Conservation (phyloP, 1,140 invertebrate genomes). For the Hyles vespertilio region DNA sequence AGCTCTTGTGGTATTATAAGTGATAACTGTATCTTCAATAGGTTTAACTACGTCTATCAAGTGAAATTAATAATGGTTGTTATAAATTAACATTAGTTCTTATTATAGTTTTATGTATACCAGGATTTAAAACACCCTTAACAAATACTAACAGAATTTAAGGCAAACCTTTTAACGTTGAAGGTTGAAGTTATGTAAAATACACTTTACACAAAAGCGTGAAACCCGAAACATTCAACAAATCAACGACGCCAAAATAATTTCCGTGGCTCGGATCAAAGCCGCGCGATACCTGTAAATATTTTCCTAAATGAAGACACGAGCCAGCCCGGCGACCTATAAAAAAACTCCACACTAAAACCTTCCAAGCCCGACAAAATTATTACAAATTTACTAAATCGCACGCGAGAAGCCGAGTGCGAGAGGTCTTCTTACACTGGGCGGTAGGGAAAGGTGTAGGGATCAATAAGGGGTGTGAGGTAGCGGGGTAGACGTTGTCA, state of each 20-base stretch:
- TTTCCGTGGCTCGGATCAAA: slow-evolving; percentile 4
- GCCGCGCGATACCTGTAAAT: slow-evolving; percentile 12
- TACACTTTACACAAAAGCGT: too few relatives aligned
- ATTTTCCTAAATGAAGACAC: slow-evolving; percentile 17
- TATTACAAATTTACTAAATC: slow-evolving; percentile 4
- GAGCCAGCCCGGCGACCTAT: slow-evolving; percentile 6
- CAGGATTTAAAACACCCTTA: too few relatives aligned
- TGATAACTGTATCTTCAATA: too few relatives aligned
- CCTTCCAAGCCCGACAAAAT: background rate
- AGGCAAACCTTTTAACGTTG: too few relatives aligned
- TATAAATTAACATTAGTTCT: too few relatives aligned
- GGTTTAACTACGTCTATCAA: too few relatives aligned
- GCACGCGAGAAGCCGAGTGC: slow-evolving; percentile 11
- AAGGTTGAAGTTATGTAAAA: too few relatives aligned
- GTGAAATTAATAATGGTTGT: too few relatives aligned
- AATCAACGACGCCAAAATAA: background rate
- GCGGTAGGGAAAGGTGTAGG: slow-evolving; percentile 18
- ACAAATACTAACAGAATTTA: too few relatives aligned
- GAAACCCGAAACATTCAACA: too few relatives aligned
- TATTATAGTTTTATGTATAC: too few relatives aligned
- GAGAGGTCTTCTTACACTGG: slow-evolving; percentile 26
- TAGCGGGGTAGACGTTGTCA: slow-evolving; percentile 3
- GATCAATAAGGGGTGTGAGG: slow-evolving; percentile 36
- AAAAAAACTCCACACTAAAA: slow-evolving; percentile 11
- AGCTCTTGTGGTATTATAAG: too few relatives aligned